Evolutionary conservation across 2,888 invertebrate genomes (phyloP), one percentile per base, ranked within the genome.

Genomic region (Rhingia rostrata): DNA sequence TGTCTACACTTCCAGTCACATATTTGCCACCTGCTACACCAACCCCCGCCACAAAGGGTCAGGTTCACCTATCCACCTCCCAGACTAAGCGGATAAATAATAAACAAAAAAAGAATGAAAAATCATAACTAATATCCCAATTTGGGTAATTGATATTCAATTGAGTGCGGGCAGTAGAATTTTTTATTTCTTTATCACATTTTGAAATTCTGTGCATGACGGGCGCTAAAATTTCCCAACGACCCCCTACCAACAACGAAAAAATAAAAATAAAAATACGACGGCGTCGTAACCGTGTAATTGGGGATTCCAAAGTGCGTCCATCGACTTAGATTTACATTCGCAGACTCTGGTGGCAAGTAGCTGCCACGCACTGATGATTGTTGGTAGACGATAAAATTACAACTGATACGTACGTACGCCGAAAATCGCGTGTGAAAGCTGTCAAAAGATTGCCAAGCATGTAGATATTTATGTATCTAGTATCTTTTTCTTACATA

Each of bases 401-500:
- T 53, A 53, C 64, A 66, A 63, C 45, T 39, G 61, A 22, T 10
- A 22, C 30, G 47, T 45, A 53, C 6, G 54, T 14, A 43, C n/a
- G 54, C 47, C 35, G 51, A 37, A 54, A 61, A 49, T 69, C 49
- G 67, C 63, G 53, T 69, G 63, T 51, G 56, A 51, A 58, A 69
- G 56, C 47, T 45, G 22, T 60, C 60, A 45, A 47, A 33, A n/a
- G 30, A 33, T 41, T 49, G 30, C 30, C 22, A 9, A 2, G 14
- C 5, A 5, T 9, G 5, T 2, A 32, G 7, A 37, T 61, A 69
- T 67, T 53, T 47, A 45, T 12, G 33, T 43, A 61, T 51, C 32
- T 39, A n/a, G 14, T 22, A 22, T 7, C 10, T 22, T 45, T 66
- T 35, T 14, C 70, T 82, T 82, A 82, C 53, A 60, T 82, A 82